Conservation (phyloP, 2,797 vertebrate species). For the Pipistrellus kuhlii region DNA sequence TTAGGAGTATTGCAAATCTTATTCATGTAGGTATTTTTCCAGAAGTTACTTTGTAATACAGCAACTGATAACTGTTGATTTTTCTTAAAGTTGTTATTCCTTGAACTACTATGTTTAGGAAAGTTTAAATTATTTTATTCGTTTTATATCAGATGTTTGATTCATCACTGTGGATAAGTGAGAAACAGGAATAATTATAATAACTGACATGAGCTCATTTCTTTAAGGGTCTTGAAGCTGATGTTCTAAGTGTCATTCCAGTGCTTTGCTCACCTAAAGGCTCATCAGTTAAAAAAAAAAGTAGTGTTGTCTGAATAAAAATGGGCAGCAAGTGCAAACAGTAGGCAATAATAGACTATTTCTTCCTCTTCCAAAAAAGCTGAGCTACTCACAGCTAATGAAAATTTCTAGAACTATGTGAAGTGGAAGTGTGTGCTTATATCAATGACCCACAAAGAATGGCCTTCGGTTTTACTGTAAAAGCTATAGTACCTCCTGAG, state of each 20-base stretch:
- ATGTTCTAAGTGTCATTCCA: neutral
- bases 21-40: neutral
- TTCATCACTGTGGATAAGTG: neutral
- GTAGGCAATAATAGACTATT: neutral
- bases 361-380: neutral
- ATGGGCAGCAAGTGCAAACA: neutral
- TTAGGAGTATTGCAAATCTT: neutral
- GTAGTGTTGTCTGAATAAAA: neutral
- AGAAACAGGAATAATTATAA: neutral
- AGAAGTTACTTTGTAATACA: slow-evolving; percentile 12
- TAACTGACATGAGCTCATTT: neutral
- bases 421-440: neutral
- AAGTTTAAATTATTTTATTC: neutral
- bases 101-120: neutral
- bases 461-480: neutral
- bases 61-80: neutral
- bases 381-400: neutral
- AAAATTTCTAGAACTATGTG: neutral
- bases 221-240: neutral
- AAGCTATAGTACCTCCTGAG: neutral
- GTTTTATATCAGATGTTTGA: neutral
- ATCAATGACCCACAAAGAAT: neutral
- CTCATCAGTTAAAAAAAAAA: neutral
- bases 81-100: neutral
- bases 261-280: neutral